Evolutionary conservation across 2,113 vertebrate genomes (phyloP).

Genomic region (Odocoileus virginianus): DNA sequence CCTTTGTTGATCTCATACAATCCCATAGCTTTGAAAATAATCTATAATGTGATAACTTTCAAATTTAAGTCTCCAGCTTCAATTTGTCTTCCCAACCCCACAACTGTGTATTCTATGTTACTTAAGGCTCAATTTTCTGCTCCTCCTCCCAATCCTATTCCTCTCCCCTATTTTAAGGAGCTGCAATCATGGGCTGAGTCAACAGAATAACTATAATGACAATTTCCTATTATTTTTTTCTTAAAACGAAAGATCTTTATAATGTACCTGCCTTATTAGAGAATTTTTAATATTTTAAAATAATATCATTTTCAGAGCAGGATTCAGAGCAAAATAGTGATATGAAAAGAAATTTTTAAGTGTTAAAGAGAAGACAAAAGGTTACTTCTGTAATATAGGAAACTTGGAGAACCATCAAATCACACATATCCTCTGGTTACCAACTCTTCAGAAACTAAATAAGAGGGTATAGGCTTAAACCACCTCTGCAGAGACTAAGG

Average conservation of each 20-base stretch:
- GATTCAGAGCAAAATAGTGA: neutral
- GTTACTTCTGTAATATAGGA: neutral
- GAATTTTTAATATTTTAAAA: conserved; percentile 36
- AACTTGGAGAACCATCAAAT: neutral
- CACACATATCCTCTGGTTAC: neutral
- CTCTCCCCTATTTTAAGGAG: neutral
- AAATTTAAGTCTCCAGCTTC: neutral
- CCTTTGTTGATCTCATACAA: neutral
- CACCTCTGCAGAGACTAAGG: neutral
- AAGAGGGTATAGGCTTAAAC: neutral
- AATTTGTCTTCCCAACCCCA: neutral
- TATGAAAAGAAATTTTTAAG: neutral
- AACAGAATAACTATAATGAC: neutral
- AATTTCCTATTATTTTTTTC: neutral
- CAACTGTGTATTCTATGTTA: neutral
- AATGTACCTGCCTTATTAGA: neutral
- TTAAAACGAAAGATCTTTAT: neutral
- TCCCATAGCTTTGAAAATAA: neutral
- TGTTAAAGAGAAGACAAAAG: neutral
- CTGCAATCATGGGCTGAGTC: neutral
- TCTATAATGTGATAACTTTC: neutral
- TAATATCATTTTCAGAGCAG: neutral
- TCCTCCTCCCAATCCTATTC: neutral
- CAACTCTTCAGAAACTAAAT: neutral
- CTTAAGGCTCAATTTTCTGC: neutral